A percentile compares a stretch with the other conserved stretches of the same genome.
These are phyloP conservation scores for Anabacerthia variegaticeps DNA, from an alignment of 2,797 vertebrate genomes.

Conservation along the genomic window DNA sequence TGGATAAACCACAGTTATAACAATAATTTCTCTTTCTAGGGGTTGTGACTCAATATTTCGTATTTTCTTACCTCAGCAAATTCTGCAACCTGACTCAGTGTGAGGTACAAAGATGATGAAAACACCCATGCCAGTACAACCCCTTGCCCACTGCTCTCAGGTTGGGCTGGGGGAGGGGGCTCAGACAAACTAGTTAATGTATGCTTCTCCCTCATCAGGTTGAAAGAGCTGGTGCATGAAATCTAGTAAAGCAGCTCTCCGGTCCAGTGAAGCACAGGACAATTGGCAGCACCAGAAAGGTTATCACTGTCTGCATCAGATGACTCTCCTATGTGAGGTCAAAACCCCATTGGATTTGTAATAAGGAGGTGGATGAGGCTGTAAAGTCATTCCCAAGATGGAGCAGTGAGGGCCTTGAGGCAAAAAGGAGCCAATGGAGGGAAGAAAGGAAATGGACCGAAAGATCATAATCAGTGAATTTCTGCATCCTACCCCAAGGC, in stretches of 20 bases:
- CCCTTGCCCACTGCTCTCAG: neutral
- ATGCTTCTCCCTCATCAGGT: neutral
- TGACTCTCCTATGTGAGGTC: slow-evolving; percentile 49
- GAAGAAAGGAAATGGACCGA: slow-evolving; percentile 59
- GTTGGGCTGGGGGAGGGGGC: neutral
- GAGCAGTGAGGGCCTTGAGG: slow-evolving; percentile 47
- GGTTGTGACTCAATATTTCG: neutral
- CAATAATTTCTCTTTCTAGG: neutral
- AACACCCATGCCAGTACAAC: neutral
- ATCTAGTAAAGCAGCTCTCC: slow-evolving; percentile 44
- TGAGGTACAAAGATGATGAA: neutral
- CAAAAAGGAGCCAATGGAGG: slow-evolving; percentile 65
- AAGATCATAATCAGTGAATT: slow-evolving; percentile 60
- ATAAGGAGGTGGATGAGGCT: slow-evolving; percentile 39
- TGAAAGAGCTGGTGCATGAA: slow-evolving; percentile 45
- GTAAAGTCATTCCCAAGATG: slow-evolving; percentile 61
- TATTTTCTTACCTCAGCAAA: neutral
- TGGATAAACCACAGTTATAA: neutral
- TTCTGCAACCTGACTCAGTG: neutral
- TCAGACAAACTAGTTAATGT: slow-evolving; percentile 31
- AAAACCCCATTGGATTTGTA: slow-evolving; percentile 39
- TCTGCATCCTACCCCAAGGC: slow-evolving; percentile 61
- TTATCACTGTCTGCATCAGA: slow-evolving; percentile 67
- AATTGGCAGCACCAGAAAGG: slow-evolving; percentile 49
- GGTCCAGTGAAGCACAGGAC: slow-evolving; percentile 57